Conservation (phyloP, 23 tunicate genomes). For the Styela plicata region DNA sequence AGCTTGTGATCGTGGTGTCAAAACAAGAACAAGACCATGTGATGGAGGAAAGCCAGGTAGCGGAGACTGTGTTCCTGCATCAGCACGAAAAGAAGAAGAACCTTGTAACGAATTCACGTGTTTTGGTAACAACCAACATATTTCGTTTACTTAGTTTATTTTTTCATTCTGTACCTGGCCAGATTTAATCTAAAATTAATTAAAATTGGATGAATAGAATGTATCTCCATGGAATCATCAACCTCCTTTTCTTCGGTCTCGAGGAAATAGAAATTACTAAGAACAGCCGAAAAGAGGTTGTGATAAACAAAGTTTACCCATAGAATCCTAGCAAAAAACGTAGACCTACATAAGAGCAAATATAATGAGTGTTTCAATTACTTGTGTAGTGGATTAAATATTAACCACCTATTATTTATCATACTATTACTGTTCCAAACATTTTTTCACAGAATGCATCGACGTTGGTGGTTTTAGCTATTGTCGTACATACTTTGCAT, state of each 20-base stretch:
- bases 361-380: not conserved
- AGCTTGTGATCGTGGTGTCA: slow-evolving; percentile 20
- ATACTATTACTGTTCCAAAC: not conserved
- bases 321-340: too few relatives aligned
- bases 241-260: too few relatives aligned
- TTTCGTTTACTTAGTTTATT: too few relatives aligned
- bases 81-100: not conserved
- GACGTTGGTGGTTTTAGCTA: too few relatives aligned
- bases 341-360: not conserved
- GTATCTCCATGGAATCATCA: too few relatives aligned
- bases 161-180: too few relatives aligned
- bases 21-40: slow-evolving; percentile 5
- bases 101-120: slow-evolving; percentile 20
- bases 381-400: not conserved
- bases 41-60: not conserved
- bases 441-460: not conserved
- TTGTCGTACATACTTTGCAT: too few relatives aligned
- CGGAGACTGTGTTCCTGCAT: slow-evolving; percentile 21
- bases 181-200: too few relatives aligned
- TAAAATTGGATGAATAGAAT: too few relatives aligned
- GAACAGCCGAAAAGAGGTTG: too few relatives aligned
- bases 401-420: not conserved
- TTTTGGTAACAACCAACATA: slow-evolving; percentile 5
- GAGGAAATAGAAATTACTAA: too few relatives aligned
- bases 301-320: too few relatives aligned